Base-by-base conservation (phyloP, 2,888 invertebrate species). In the Torymus tubicola region DNA sequence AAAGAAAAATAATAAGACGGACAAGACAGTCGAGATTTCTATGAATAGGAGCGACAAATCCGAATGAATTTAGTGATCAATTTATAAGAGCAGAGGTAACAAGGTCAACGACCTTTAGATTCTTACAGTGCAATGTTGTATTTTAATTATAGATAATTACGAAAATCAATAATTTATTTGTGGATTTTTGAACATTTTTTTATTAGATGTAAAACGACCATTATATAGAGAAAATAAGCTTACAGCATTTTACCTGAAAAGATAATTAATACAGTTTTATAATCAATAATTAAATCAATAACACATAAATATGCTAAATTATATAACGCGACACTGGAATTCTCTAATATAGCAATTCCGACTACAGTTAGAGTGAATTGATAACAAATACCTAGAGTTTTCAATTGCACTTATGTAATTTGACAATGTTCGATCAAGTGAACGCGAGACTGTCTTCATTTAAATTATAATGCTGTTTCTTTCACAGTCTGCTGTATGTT, bases 401-500 rank as follows among this genome's bases (percentile, higher is more conserved):
- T 63, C 24, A 21, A 69, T 78, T 74, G 57, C 55, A 69, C 60
- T 61, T 69, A 24, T 72, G 72, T 63, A 58, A 75, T 81, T 74
- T 74, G 65, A 78, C 55, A 64, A 60, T 71, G 76, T 80, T 80
- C 80, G 76, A 81, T 78, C 74, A 70, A 55, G 31, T 72, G 42
- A 79, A 76, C 57, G 60, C 64, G 57, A 81, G 78, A 74, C 81
- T 71, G 57, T 63, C 69, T 71, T 71, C 58, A 68, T 83, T 81
- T 76, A 64, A 81, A 81, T 83, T 82, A 78, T 75, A 80, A 61
- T 78, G 57, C 77, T 73, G 84, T 79, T 82, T 76, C 18, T 72
- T 68, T 70, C 50, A 58, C 65, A 78, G 61, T 85, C 81, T 75
- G 82, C 82, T 87, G 86, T 87, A 87, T 83, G 85, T 87, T 87